Conservation (phyloP, 2,888 invertebrate species). For the Oxytorus armatus region DNA sequence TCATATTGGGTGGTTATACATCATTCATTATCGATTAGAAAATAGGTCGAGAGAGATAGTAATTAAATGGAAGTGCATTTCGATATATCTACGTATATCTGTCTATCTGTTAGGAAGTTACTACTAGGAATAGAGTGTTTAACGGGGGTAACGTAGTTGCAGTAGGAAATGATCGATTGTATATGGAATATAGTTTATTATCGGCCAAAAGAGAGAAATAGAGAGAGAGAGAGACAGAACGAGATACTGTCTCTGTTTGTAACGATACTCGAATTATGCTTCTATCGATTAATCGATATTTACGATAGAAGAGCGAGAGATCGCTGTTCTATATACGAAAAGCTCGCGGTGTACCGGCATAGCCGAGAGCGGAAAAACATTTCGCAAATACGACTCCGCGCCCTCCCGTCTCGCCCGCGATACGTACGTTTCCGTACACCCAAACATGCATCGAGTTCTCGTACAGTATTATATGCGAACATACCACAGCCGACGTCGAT, state of each 20-base stretch:
- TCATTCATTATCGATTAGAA: conserved; percentile 57
- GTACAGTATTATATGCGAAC: background rate
- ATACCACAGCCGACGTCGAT: conserved; percentile 35
- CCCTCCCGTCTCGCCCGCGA: conserved; percentile 1
- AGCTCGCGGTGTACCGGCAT: conserved; percentile 19
- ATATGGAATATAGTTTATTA: conserved; percentile 46
- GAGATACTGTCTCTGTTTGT: conserved; percentile 26
- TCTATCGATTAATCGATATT: conserved; percentile 64
- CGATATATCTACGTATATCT: conserved; percentile 32
- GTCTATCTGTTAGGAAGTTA: conserved; percentile 57
- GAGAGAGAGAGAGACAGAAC: background rate
- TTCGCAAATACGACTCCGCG: conserved; percentile 59
- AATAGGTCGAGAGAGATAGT: conserved; percentile 51
- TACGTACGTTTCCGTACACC: conserved; percentile 37
- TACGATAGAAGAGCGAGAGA: conserved; percentile 46
- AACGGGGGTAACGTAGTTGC: conserved; percentile 5
- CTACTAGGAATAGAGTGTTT: conserved; percentile 45
- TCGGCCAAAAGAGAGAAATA: conserved; percentile 28
- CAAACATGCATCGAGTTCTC: conserved; percentile 6
- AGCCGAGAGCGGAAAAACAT: conserved; percentile 57
- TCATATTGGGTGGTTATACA: background rate
- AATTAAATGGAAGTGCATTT: conserved; percentile 65
- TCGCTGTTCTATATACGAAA: conserved; percentile 18
- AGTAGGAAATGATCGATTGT: conserved; percentile 55
- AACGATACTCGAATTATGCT: conserved; percentile 65